These are phyloP conservation scores for Psococerastis gibbosa DNA, from an alignment of 2,888 invertebrate species.

Conservation along the genomic window DNA sequence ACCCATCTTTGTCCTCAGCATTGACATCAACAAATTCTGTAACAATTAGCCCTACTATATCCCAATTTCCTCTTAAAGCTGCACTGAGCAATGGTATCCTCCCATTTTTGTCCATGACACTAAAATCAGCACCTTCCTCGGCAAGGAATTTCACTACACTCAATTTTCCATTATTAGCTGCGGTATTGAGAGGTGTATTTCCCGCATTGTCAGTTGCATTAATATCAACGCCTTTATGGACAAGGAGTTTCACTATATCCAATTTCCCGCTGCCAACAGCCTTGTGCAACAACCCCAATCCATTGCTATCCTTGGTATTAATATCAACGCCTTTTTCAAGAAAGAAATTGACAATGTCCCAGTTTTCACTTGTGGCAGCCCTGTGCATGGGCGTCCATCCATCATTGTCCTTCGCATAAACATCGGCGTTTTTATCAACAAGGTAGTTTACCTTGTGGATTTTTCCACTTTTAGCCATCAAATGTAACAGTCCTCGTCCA, in stretches of 20 bases:
- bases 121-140: neutral
- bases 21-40: too few relatives aligned
- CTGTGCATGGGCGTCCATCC: neutral
- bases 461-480: constrained; percentile 2
- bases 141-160: neutral
- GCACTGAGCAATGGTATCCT: neutral
- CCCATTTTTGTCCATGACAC: neutral
- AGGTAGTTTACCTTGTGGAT: neutral
- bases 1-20: too few relatives aligned
- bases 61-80: neutral
- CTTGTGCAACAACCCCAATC: constrained; percentile 2
- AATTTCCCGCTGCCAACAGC: neutral
- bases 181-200: neutral
- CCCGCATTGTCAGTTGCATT: neutral
- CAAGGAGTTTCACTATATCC: neutral
- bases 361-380: neutral
- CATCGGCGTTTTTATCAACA: neutral
- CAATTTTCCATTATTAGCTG: neutral
- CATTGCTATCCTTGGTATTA: neutral
- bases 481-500: neutral
- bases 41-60: neutral
- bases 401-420: constrained; percentile 3
- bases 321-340: neutral
- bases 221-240: neutral
- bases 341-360: neutral